Evolutionary conservation across 2,113 vertebrate species (phyloP).

Genomic region (Podocnemis expansa): DNA sequence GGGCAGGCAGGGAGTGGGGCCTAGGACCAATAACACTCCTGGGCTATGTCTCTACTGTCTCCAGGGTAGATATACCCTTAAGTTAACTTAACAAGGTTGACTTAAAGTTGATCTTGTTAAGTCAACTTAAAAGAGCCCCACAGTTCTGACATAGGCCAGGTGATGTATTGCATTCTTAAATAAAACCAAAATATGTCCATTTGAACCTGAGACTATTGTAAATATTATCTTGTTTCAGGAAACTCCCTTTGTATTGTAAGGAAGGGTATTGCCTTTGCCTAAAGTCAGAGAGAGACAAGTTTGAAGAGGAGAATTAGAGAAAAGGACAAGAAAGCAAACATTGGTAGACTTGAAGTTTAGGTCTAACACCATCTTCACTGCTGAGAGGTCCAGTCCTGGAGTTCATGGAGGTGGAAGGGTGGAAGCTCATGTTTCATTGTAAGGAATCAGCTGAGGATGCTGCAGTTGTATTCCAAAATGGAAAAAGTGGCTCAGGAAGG

Average conservation of each 20-base stretch:
- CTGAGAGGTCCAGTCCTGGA: background rate
- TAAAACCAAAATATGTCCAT: background rate
- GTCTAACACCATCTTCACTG: background rate
- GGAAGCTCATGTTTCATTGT: fast-evolving
- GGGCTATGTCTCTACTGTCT: too few relatives aligned
- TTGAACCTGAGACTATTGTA: background rate
- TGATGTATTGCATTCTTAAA: background rate
- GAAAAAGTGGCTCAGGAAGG: background rate
- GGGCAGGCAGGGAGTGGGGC: too few relatives aligned
- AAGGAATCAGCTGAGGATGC: background rate
- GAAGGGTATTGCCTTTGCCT: background rate
- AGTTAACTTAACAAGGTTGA: too few relatives aligned
- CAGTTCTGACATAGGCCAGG: too few relatives aligned
- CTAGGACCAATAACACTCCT: too few relatives aligned
- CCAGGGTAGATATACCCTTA: too few relatives aligned
- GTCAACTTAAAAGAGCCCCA: too few relatives aligned
- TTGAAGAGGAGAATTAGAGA: background rate
- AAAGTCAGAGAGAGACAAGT: background rate
- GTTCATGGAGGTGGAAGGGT: background rate
- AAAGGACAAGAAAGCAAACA: background rate
- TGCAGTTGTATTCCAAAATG: background rate
- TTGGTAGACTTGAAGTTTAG: background rate
- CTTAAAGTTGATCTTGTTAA: too few relatives aligned
- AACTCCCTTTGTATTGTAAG: background rate
- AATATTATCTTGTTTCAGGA: background rate